phyloP scores from a whole-genome alignment of 2,797 vertebrate genomes.

The Ataeniobius toweri region DNA sequence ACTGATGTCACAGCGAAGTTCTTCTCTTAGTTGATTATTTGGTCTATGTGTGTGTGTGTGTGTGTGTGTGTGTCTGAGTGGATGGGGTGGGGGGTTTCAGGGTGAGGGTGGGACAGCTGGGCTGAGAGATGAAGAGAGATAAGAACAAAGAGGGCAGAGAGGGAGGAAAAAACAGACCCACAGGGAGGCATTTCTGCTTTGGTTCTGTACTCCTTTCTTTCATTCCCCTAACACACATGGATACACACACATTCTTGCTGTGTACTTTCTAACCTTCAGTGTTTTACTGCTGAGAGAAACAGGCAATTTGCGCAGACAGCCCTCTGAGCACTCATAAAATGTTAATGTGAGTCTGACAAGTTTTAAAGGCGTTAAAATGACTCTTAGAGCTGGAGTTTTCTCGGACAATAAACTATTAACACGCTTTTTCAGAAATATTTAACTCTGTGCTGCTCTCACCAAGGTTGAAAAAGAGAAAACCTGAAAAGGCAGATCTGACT shows the following conservation, averaged over 20 bases:
- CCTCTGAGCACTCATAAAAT: slow-evolving; percentile 42
- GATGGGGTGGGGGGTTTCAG: not conserved
- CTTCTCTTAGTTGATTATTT: slow-evolving; percentile 21
- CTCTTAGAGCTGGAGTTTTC: not conserved
- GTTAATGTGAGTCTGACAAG: slow-evolving; percentile 43
- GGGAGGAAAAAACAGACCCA: slow-evolving; percentile 17
- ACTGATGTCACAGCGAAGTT: not conserved
- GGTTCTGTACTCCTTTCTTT: slow-evolving; percentile 6
- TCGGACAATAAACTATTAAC: not conserved
- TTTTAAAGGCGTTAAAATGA: not conserved
- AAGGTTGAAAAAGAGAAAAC: not conserved
- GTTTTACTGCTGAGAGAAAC: slow-evolving; percentile 22
- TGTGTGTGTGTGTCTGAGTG: not conserved
- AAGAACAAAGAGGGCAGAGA: slow-evolving; percentile 18
- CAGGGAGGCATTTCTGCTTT: slow-evolving; percentile 18
- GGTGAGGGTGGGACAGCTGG: not conserved
- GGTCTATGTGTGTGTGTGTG: not conserved
- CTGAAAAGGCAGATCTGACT: slow-evolving; percentile 15
- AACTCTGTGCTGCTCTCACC: not conserved
- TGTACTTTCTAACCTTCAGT: slow-evolving; percentile 14
- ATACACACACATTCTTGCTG: not conserved
- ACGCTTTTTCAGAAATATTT: not conserved
- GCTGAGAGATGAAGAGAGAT: slow-evolving; percentile 23
- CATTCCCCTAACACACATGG: slow-evolving; percentile 6
- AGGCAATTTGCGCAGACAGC: not conserved